Evolutionary conservation across 92 coral and sea anemone genomes (phyloP).

Genomic region (Pocillopora grandis): DNA sequence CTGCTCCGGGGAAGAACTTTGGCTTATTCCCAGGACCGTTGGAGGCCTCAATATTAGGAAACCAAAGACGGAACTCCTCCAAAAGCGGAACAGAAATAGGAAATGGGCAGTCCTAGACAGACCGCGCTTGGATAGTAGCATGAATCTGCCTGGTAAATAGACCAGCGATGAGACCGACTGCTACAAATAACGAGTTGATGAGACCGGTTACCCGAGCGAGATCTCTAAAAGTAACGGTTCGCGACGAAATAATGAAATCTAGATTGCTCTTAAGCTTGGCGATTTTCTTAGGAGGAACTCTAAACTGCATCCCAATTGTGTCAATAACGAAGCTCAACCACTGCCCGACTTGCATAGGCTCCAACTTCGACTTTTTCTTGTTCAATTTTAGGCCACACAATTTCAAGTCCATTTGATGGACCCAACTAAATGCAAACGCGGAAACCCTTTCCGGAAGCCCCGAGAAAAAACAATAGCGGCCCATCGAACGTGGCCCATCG

Average conservation of each 20-base stretch:
- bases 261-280: background rate
- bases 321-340: slow-evolving; percentile 45
- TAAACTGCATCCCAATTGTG: slow-evolving; percentile 33
- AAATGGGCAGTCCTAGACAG: slow-evolving; percentile 26
- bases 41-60: background rate
- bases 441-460: background rate
- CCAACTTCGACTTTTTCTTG: slow-evolving; percentile 31
- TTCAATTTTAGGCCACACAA: slow-evolving; percentile 16
- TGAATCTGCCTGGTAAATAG: slow-evolving; percentile 20
- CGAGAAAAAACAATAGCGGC: slow-evolving; percentile 34
- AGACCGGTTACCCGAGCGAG: slow-evolving; percentile 36
- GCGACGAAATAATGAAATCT: background rate
- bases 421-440: background rate
- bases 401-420: background rate
- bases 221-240: slow-evolving; percentile 7
- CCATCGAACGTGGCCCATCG: slow-evolving; percentile 36
- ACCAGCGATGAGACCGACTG: slow-evolving; percentile 30
- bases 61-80: background rate
- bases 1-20: background rate
- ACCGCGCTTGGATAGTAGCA: slow-evolving; percentile 15
- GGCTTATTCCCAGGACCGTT: slow-evolving; percentile 9
- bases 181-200: slow-evolving; percentile 20
- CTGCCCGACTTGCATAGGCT: slow-evolving; percentile 55
- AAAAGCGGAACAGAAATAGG: slow-evolving; percentile 3
- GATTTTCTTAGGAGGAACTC: slow-evolving; percentile 14